Base-by-base conservation (phyloP, 37 sponge, comb jelly and placozoan genomes). In the Aphrocallistes beatrix region DNA sequence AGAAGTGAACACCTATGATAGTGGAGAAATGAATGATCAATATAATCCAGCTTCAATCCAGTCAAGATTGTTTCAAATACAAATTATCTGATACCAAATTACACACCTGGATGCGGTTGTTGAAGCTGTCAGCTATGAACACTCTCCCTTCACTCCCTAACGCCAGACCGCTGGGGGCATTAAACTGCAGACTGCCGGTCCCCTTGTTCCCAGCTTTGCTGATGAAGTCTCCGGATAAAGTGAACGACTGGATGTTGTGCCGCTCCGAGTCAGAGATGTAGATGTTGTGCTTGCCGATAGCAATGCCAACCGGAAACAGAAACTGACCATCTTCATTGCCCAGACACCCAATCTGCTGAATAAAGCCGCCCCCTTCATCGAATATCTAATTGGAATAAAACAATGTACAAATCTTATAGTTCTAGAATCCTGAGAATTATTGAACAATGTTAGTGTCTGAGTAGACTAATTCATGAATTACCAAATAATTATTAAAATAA, bases 81-180 rank as follows among this genome's bases (percentile, higher is more conserved):
- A 6, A 13, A 42, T 6, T 42, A 42, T 42, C 10, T 16, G 45
- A 13, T 25, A 6, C 75, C 34, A 19, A n/a, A n/a, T n/a, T n/a
- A n/a, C n/a, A n/a, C n/a, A 60, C 75, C 75, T 60, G 75, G n/a
- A 60, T 60, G 34, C 75, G 75, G 34, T 60, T 60, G 75, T 60
- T 60, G 34, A 60, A 19, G 34, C 75, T 60, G 34, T 60, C 75
- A 19, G 75, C 75, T 60, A 60, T 60, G 34, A 60, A 60, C 75
- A 60, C 75, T 28, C 34, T 60, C 75, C 75, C 75, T 6, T 60
- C 75, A 3, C 3, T 13, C 28, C 75, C n/a, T 25, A 60, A 19
- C n/a, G 75, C 75, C n/a, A 60, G 3, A 25, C 75, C 75, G 34
- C 17, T 32, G 6, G 75, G 75, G 10, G n/a, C 75, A 13, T 60